Conservation (phyloP, 2,113 vertebrate genomes). For the Ctenomys sociabilis region DNA sequence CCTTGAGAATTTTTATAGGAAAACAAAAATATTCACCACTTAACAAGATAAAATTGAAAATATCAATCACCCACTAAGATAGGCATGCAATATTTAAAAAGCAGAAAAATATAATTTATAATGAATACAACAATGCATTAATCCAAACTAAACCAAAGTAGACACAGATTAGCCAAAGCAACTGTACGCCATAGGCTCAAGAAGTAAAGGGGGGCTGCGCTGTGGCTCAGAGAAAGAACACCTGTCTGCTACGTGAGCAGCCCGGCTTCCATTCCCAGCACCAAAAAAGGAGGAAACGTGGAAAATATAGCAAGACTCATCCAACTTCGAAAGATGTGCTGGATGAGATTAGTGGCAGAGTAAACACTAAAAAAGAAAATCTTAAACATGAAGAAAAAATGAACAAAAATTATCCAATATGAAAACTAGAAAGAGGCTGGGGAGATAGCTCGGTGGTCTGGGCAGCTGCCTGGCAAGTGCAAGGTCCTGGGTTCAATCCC, state of each 20-base stretch:
- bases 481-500: too few relatives aligned
- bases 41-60: constrained; percentile 2
- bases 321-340: not conserved
- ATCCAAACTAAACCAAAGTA: constrained; percentile 2
- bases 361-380: not conserved
- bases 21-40: constrained; percentile 24
- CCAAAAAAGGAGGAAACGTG: not conserved
- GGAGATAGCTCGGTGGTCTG: too few relatives aligned
- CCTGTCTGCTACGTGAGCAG: not conserved
- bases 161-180: not conserved
- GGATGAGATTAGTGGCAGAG: not conserved
- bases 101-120: not conserved
- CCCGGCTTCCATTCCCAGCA: not conserved
- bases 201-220: not conserved
- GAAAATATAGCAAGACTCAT: not conserved
- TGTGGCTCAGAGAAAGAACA: not conserved
- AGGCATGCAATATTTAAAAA: not conserved
- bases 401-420: not conserved
- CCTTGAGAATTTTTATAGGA: constrained; percentile 27
- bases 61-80: constrained; percentile 37
- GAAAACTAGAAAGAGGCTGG: not conserved
- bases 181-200: not conserved
- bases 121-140: constrained; percentile 39
- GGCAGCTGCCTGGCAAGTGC: too few relatives aligned
- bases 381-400: not conserved